Evolutionary conservation across 1,140 invertebrate genomes (phyloP), one percentile per base, ranked within the genome.

Genomic region (Daktulosphaira vitifoliae): DNA sequence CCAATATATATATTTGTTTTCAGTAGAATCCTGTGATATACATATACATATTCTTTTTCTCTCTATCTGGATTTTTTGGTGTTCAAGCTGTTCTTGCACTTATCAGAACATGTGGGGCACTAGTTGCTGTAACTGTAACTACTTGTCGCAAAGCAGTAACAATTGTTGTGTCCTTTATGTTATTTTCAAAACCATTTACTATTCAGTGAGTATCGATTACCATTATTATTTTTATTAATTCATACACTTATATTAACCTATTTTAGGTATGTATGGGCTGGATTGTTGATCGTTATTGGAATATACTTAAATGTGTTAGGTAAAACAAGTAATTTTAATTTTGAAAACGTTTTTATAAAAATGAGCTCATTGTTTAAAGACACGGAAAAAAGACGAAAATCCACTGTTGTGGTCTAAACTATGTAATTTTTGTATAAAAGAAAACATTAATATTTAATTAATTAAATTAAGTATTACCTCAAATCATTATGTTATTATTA

Each of bases 121-220:
- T 96, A 26, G 82, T 88, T 26, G 91, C 93, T 6, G 93, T 93
- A 2, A 96, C 92, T 15, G 90, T 94, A 26, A 89, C 87, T 11
- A 89, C 87, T 1, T 86, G 84, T 71, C 77, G 93, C 49, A 96
- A 97, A 78, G 92, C 91, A 22, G 78, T 96, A 1, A 92, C 93
- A 1, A 96, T 97, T 52, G 78, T 92, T 38, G 79, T 96, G 66
- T 96, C 93, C 1, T 98, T 98, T 76, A 67, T 96, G 39, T 84
- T 96, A 69, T 97, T 98, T 73, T 84, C 85, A 73, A 98, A 97
- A 75, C 93, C 94, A 6, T 97, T 97, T 72, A 92, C 90, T 11
- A 81, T 89, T 66, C 88, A 92, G 88, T 95, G 81, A 87, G 88
- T n/a, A n/a, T n/a, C 18, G 25, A 53, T 22, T 11, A 53, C 11